A percentile compares a stretch with the other conserved stretches of the same genome.
phyloP scores from a whole-genome alignment of 2,888 invertebrate genomes.

The Drosophila kanekoi region DNA sequence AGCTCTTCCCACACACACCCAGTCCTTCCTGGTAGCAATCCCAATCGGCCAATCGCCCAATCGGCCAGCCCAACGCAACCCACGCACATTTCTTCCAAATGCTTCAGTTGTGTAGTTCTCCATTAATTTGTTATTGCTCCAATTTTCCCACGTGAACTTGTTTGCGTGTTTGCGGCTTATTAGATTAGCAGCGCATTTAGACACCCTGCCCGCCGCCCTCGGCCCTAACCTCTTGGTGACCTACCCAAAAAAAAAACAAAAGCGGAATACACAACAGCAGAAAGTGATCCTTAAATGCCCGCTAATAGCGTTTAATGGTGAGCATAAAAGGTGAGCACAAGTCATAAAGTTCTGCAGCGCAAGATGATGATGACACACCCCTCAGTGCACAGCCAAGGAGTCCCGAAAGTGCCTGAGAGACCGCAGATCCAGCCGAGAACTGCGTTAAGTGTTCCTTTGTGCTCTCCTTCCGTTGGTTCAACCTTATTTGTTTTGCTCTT shows the following conservation, averaged over 20 bases:
- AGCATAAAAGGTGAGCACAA: conserved; percentile 76
- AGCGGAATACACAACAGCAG: conserved; percentile 4
- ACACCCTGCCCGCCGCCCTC: conserved; percentile 50
- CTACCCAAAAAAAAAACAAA: conserved; percentile 42
- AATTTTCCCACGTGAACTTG: conserved; percentile 84
- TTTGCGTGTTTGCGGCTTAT: conserved; percentile 82
- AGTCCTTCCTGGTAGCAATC: conserved; percentile 9
- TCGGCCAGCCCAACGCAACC: conserved; percentile 15
- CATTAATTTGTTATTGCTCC: conserved; percentile 63
- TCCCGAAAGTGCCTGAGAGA: not conserved
- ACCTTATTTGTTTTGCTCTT: conserved; percentile 38
- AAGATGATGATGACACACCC: conserved; percentile 54
- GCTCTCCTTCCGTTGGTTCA: conserved; percentile 44
- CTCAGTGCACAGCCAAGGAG: conserved; percentile 12
- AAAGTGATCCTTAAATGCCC: conserved; percentile 75
- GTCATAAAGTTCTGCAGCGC: conserved; percentile 70
- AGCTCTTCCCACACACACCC: conserved; percentile 83
- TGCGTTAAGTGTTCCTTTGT: conserved; percentile 61
- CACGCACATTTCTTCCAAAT: conserved; percentile 32
- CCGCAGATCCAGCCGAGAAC: conserved; percentile 13
- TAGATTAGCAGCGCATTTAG: conserved; percentile 74
- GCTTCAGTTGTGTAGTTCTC: conserved; percentile 17
- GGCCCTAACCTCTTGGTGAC: conserved; percentile 43
- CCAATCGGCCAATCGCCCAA: conserved; percentile 14
- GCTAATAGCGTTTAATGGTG: conserved; percentile 80